These are phyloP conservation scores for Onthophagus taurus DNA, from an alignment of 1,140 invertebrate genomes.

Conservation along the genomic window DNA sequence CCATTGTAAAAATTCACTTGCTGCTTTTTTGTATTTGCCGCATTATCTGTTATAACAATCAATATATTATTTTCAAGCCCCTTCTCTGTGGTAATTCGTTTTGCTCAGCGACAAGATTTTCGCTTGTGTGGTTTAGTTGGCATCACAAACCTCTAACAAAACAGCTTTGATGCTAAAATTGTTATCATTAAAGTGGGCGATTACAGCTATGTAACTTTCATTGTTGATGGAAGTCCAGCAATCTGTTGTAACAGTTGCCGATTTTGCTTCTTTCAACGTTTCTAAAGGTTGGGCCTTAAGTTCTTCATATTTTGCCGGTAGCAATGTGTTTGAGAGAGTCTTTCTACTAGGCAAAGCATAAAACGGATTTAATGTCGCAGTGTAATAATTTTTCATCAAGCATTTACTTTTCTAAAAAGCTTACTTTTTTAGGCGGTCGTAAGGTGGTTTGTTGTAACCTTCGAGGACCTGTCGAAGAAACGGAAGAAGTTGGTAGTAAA, in stretches of 20 bases:
- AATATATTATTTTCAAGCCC: slow-evolving; percentile 23
- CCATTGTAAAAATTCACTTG: slow-evolving; percentile 18
- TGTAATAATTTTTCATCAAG: slow-evolving; percentile 24
- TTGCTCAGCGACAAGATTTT: slow-evolving; percentile 13
- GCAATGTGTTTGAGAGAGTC: slow-evolving; percentile 14
- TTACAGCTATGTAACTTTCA: slow-evolving; percentile 17
- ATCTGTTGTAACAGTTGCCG: slow-evolving; percentile 15
- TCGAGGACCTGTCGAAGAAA: neutral
- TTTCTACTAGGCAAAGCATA: slow-evolving; percentile 27
- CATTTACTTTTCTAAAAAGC: slow-evolving; percentile 26
- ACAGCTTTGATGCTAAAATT: slow-evolving; percentile 17
- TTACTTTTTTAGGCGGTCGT: slow-evolving; percentile 17
- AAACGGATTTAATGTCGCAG: slow-evolving; percentile 22
- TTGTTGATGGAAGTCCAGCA: slow-evolving; percentile 17
- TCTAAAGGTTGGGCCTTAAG: neutral
- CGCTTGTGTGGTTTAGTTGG: slow-evolving; percentile 16
- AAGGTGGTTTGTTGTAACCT: neutral
- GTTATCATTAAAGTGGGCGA: slow-evolving; percentile 17
- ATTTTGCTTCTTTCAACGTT: neutral
- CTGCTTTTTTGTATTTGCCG: slow-evolving; percentile 25
- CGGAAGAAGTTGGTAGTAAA: neutral
- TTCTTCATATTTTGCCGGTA: slow-evolving; percentile 14
- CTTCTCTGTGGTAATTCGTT: slow-evolving; percentile 16
- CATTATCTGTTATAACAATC: slow-evolving; percentile 28
- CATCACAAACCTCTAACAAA: slow-evolving; percentile 16